Evolutionary conservation across 2,888 invertebrate genomes (phyloP), one percentile per base, ranked within the genome.

Genomic region (Onthophagus sagittarius): DNA sequence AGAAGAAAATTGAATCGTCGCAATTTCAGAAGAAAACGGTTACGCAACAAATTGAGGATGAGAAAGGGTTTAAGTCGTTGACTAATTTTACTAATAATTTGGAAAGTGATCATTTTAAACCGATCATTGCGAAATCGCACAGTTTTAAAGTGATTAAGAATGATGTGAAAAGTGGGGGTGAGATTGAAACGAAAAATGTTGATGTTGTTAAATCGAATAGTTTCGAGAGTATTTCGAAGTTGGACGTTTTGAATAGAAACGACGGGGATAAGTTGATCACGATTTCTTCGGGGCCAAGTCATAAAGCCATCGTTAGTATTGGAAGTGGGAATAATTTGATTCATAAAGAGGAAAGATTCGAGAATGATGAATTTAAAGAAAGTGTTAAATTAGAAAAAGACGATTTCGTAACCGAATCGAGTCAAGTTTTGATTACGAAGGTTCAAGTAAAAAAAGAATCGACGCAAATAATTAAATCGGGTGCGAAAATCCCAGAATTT

Each of bases 41-140:
- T 2, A 85, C 86, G 0, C 83, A 86, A 11, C 86, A 80, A 69
- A 81, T 81, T 62, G 82, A 82, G 71, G 72, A 76, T 53, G 78
- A 80, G 39, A 82, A 81, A 69, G 78, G 80, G 14, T 85, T 83
- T 75, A 84, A 82, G 73, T 85, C 85, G 0, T 76, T 86, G 33
- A 84, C 83, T 23, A 83, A 85, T 73, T 80, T 80, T 71, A 23
- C 23, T 23, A 79, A 80, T 11, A 77, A 76, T 7, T 79, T 80
- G 15, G 77, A 78, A 69, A 83, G 86, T 77, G 81, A 86, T 80
- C 84, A 87, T 33, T 86, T 88, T 76, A 89, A 89, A 83, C 88
- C 90, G 15, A 11, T 53, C 11, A 88, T 93, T 23, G 89, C 90
- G 71, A 93, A 93, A 82, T 91, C 92, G 1, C 91, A 92, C 77